Base-by-base conservation (phyloP, 2,797 vertebrate genomes). In the Peromyscus aztecus region DNA sequence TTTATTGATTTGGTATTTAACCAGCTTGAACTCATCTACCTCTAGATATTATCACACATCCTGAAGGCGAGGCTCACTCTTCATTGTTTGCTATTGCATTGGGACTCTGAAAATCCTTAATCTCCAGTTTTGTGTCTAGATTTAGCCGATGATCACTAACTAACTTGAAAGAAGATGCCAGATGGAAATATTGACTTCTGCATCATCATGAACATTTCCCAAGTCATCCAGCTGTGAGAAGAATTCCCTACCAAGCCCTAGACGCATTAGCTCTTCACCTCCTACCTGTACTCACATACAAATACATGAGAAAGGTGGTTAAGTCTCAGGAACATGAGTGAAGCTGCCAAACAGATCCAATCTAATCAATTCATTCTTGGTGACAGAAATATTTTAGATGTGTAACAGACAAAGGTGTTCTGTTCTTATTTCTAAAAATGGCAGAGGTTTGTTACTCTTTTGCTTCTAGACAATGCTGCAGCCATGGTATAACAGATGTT, bases 251-350 rank as follows among this genome's bases (percentile, higher is more conserved):
- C 29, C 23, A 61, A 91, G 21, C 6, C 27, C 16, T 69, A 52
- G 8, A 89, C 6, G 29, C 6, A 24, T 12, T 21, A 57, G 34
- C 6, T 31, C 23, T 46, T 29, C 7, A 52, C 0, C 4, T 29
- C 55, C 40, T 23, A 16, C 0, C 1, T 0, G 4, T 34, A n/a
- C 4, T 16, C 3, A 34, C 2, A 1, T 24, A 78, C 10, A 92
- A 31, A 77, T 5, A 24, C 4, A n/a, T 4, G 10, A 76, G 24
- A 16, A 40, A 91, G 4, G 4, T 3, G 37, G 7, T 2, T 9
- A 90, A 71, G 2, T n/a, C 5, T 46, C 6, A 73, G 6, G 17
- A 7, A 13, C 2, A 65, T 75, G 0, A 3, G 16, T 19, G 9
- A 55, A 27, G 12, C 31, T 37, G 1, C 0, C 24, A 23, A 69